Conservation (phyloP, 2,797 vertebrate species). For the Enteromius fasciolatus region DNA sequence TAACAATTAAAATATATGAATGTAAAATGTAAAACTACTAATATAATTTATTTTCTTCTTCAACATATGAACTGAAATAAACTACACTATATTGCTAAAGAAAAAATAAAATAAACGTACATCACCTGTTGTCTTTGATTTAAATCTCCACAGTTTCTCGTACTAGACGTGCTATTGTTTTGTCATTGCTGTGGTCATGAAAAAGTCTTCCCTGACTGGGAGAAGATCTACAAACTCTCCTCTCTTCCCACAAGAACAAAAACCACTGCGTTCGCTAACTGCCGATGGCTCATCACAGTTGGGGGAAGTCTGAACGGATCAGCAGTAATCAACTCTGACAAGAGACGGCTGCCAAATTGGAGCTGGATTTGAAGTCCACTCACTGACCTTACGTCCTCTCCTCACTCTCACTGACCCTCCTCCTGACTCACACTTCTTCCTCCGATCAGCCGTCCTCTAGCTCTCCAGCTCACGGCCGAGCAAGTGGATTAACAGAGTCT, state of each 20-base stretch:
- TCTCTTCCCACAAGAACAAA: constrained; percentile 22
- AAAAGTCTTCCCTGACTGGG: background rate
- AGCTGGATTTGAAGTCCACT: constrained; percentile 73
- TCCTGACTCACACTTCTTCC: constrained; percentile 32
- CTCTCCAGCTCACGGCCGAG: constrained; percentile 19
- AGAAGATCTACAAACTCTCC: constrained; percentile 5
- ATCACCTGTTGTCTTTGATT: constrained; percentile 49
- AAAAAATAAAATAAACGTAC: constrained; percentile 1
- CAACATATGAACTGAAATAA: background rate
- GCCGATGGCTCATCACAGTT: constrained; percentile 71
- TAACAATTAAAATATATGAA: too few species aligned
- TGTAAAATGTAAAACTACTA: background rate
- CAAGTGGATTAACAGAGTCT: constrained; percentile 12
- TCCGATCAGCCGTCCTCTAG: constrained; percentile 2
- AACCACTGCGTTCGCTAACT: constrained; percentile 68
- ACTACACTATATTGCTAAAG: background rate
- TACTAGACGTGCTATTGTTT: constrained; percentile 8
- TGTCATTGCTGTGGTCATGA: constrained; percentile 36
- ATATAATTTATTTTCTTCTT: background rate
- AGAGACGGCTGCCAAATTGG: constrained; percentile 73
- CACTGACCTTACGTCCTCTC: constrained; percentile 49
- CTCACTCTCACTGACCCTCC: constrained; percentile 43
- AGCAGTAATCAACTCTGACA: constrained; percentile 80
- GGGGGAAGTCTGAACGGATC: constrained; percentile 81
- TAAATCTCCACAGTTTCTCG: constrained; percentile 35